Conservation (phyloP, 2,888 invertebrate species). For the Ormyrus labotus region DNA sequence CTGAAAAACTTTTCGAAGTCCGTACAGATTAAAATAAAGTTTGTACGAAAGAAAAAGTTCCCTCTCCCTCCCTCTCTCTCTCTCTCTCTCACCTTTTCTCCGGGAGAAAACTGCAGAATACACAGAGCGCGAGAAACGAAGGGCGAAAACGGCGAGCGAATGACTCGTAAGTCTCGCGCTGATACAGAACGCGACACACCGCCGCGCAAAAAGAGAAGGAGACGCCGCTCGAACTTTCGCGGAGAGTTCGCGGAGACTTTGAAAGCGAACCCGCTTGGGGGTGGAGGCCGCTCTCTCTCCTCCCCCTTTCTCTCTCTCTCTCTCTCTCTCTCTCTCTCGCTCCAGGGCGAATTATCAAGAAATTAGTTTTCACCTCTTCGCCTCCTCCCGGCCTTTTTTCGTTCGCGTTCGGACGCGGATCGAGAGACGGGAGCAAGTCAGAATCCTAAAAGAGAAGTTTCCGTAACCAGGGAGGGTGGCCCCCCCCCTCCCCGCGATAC, state of each 20-base stretch:
- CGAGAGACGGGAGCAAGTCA: conserved; percentile 1
- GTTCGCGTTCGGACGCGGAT: conserved; percentile 14
- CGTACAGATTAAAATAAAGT: too few relatives aligned
- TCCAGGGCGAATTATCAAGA: conserved; percentile 60
- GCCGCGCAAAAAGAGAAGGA: conserved; percentile 15
- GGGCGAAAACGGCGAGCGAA: conserved; percentile 16
- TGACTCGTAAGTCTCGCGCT: conserved; percentile 46
- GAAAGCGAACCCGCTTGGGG: too few relatives aligned
- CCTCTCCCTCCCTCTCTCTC: too few relatives aligned
- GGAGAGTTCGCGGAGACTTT: not conserved
- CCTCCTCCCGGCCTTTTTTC: conserved; percentile 33
- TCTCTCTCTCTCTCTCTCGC: not conserved
- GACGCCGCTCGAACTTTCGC: not conserved
- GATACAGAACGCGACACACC: conserved; percentile 29
- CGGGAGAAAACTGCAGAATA: too few relatives aligned
- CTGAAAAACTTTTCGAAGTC: too few relatives aligned
- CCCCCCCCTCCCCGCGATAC: not conserved
- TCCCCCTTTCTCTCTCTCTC: not conserved
- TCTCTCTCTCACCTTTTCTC: too few relatives aligned
- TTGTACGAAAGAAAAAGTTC: too few relatives aligned
- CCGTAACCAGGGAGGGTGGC: conserved; percentile 27
- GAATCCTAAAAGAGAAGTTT: conserved; percentile 45
- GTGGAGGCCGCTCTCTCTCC: too few relatives aligned
- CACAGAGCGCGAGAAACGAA: not conserved
- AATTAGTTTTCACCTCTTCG: conserved; percentile 61